Evolutionary conservation across 2,113 vertebrate genomes (phyloP), one percentile per base, ranked within the genome.

Genomic region (Leptodactylus fuscus): DNA sequence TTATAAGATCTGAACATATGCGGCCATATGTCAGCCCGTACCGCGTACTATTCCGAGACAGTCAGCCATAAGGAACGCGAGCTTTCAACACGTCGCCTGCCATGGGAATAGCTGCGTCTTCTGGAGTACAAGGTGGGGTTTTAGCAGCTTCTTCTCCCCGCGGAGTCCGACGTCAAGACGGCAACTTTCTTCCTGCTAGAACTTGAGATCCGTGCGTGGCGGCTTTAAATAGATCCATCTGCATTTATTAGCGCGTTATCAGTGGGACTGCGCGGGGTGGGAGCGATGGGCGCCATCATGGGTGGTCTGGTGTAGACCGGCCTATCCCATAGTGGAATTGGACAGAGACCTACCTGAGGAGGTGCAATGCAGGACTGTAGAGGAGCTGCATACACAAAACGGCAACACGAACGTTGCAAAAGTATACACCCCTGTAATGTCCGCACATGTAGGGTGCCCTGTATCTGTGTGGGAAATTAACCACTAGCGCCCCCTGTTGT

Each of bases 1-100:
- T 73, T 86, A 71, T 81, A 81, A 86, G 48, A 71, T 80, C 10
- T 58, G 76, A 81, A 27, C 84, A 86, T 86, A 85, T 73, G 75
- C 58, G 84, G 55, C 84, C 76, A 85, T 85, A 86, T 86, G 84
- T 27, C 62, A 44, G 65, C 29, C 49, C 2, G 44, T 55, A 34
- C 74, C 24, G 41, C 22, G 69, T 73, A 60, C 65, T 86, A 86
- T 80, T 81, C 67, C 44, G 67, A 85, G 84, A 73, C 15, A 70
- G 83, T 20, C 76, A 81, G 48, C 83, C 83, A 85, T 71, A 86
- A 86, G 84, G 84, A 73, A 24, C 53, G 20, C 16, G 36, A 81
- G 77, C 49, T 46, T 70, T 86, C 77, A 86, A 48, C 84, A 73
- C 77, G 18, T 86, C 13, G 36, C 36, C 38, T 36, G 76, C 18